Evolutionary conservation across 2,113 vertebrate species (phyloP).

Genomic region (Lepus timidus): DNA sequence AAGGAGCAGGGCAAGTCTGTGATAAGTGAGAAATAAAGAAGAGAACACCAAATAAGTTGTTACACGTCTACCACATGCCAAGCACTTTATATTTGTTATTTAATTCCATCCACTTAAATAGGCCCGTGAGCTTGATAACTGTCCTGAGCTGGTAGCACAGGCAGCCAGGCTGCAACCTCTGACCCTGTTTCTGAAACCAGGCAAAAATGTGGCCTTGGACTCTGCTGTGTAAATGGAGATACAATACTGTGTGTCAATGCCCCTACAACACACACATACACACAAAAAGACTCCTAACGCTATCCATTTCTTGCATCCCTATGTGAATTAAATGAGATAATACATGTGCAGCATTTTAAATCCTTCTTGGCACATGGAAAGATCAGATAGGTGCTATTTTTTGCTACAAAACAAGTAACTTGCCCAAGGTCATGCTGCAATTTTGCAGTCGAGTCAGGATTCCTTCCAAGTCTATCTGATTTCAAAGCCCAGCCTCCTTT

Average conservation of each 20-base stretch:
- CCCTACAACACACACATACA: too few species aligned
- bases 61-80: not conserved
- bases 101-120: not conserved
- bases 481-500: not conserved
- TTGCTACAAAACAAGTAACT: not conserved
- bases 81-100: not conserved
- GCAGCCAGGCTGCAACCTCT: too few species aligned
- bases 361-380: not conserved
- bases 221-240: not conserved
- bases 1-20: not conserved
- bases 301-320: not conserved
- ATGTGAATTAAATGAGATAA: not conserved
- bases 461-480: not conserved
- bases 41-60: not conserved
- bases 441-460: constrained; percentile 39
- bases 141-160: not conserved
- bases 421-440: not conserved
- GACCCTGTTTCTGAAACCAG: not conserved
- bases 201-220: not conserved
- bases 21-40: not conserved
- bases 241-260: not conserved
- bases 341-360: not conserved
- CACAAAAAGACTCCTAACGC: not conserved
- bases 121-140: not conserved
- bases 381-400: too few species aligned